phyloP scores from a whole-genome alignment of 64 coral and sea anemone species.

The Porites australiensis region DNA sequence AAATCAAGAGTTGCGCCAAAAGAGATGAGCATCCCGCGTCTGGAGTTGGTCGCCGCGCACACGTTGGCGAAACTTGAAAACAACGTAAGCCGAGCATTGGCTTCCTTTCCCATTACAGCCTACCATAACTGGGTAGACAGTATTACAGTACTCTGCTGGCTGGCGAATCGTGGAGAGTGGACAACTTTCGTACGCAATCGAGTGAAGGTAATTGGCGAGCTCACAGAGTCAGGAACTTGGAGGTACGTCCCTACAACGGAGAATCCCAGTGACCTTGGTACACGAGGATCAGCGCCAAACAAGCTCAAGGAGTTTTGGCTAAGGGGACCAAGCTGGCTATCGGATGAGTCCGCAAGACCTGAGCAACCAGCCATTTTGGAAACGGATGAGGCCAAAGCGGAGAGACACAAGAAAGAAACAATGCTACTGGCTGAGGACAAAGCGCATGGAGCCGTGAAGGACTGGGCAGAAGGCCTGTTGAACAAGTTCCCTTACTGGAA shows the following conservation, averaged over 20 bases:
- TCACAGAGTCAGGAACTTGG: slow-evolving; percentile 11
- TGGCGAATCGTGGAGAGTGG: slow-evolving; percentile 48
- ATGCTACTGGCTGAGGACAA: slow-evolving; percentile 17
- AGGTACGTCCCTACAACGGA: background rate
- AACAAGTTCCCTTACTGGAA: slow-evolving; percentile 41
- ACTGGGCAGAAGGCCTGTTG: slow-evolving; percentile 10
- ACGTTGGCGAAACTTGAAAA: slow-evolving; percentile 56
- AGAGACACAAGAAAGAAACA: background rate
- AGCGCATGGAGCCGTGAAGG: background rate
- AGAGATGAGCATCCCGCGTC: slow-evolving; percentile 51
- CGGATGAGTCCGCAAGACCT: background rate
- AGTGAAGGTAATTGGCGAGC: slow-evolving; percentile 30
- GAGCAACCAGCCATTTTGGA: slow-evolving; percentile 21
- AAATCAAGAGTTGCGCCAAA: slow-evolving; percentile 66
- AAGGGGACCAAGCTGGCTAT: slow-evolving; percentile 35
- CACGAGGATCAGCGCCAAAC: background rate
- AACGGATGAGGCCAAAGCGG: background rate
- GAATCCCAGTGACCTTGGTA: slow-evolving; percentile 47
- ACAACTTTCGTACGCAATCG: slow-evolving; percentile 47
- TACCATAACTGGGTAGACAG: slow-evolving; percentile 68
- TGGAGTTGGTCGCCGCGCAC: slow-evolving; percentile 64
- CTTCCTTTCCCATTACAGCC: background rate
- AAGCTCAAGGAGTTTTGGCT: slow-evolving; percentile 35
- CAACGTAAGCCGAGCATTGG: slow-evolving; percentile 37
- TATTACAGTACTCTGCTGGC: slow-evolving; percentile 58